Evolutionary conservation across 1,140 invertebrate genomes (phyloP).

Genomic region (Zaprionus capensis): DNA sequence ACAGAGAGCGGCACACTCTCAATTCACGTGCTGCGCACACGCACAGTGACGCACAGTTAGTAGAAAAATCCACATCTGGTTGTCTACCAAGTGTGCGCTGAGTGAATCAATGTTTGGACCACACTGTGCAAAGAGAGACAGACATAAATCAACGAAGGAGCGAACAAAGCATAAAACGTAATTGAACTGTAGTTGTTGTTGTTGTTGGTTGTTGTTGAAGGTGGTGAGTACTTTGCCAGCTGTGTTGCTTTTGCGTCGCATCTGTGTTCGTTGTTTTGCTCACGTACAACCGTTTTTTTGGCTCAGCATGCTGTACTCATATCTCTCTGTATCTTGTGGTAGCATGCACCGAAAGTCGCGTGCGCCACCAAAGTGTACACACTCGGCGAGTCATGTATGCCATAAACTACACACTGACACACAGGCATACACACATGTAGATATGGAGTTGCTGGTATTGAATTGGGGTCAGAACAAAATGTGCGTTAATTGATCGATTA

Average conservation of each 20-base stretch:
- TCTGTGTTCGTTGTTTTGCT: conserved; percentile 64
- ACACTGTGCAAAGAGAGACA: conserved; percentile 46
- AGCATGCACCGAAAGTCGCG: conserved; percentile 69
- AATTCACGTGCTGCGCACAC: conserved; percentile 45
- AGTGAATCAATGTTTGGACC: background rate
- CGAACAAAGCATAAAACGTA: conserved; percentile 56
- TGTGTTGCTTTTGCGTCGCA: conserved; percentile 27
- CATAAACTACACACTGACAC: conserved; percentile 32
- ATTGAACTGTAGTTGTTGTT: conserved; percentile 58
- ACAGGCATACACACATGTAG: background rate
- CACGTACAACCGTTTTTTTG: conserved; percentile 65
- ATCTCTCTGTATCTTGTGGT: conserved; percentile 45
- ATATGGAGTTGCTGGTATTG: conserved; percentile 15
- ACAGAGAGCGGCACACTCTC: background rate
- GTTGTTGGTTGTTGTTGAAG: conserved; percentile 39
- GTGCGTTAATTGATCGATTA: conserved; percentile 47
- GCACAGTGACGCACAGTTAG: conserved; percentile 29
- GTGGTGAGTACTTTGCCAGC: conserved; percentile 50
- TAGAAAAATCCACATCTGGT: background rate
- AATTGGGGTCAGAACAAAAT: conserved; percentile 57
- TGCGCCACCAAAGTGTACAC: conserved; percentile 61
- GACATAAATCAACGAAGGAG: conserved; percentile 55
- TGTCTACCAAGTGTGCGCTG: conserved; percentile 20
- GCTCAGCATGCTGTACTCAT: conserved; percentile 23
- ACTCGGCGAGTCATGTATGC: conserved; percentile 73